Evolutionary conservation across 2,113 vertebrate species (phyloP).

Genomic region (Baryphthengus martii): DNA sequence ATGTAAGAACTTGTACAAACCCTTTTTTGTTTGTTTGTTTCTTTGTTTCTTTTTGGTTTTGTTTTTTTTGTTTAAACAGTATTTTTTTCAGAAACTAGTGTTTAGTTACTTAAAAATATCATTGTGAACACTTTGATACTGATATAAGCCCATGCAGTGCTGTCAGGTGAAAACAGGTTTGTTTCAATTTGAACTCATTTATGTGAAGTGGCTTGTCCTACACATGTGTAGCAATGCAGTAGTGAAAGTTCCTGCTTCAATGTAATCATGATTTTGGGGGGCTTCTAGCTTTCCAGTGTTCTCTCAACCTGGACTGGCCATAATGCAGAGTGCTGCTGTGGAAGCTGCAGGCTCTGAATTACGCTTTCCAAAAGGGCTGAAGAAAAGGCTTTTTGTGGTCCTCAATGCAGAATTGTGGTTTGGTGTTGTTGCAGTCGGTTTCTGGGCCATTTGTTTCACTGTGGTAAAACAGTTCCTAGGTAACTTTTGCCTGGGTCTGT

Average conservation of each 20-base stretch:
- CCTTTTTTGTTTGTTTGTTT: rapidly evolving
- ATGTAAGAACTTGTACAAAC: neutral
- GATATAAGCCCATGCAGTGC: rapidly evolving
- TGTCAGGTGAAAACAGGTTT: neutral
- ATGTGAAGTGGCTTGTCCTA: neutral
- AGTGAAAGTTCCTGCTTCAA: neutral
- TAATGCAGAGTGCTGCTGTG: neutral
- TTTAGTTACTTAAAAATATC: neutral
- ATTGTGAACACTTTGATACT: neutral
- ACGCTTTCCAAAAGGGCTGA: neutral
- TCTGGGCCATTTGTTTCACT: neutral
- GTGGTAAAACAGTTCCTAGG: neutral
- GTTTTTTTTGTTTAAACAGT: too few species aligned
- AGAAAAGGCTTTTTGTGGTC: neutral
- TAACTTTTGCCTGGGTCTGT: neutral
- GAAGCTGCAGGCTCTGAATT: rapidly evolving
- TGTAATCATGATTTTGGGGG: neutral
- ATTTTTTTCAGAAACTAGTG: neutral
- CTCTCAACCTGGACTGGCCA: neutral
- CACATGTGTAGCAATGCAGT: neutral
- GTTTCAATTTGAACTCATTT: neutral
- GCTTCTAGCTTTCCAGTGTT: neutral
- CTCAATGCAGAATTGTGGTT: neutral
- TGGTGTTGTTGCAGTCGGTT: neutral
- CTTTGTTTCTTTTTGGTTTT: too few species aligned